Base-by-base conservation (phyloP, 2,797 vertebrate species). In the Manis crassicaudata region DNA sequence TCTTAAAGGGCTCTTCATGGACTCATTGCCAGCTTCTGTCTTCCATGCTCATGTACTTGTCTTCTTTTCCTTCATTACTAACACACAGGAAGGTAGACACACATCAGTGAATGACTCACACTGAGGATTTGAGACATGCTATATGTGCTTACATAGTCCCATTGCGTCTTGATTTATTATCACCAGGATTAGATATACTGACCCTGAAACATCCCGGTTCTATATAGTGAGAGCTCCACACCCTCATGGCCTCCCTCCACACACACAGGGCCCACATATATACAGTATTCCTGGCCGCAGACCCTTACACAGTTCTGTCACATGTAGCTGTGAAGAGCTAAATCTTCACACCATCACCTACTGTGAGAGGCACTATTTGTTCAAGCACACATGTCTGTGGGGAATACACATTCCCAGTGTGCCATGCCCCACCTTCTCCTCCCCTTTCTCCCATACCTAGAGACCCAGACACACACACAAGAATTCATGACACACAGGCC, bases 1-100 rank as follows among this genome's bases (percentile, higher is more conserved):
- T 97, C 54, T 84, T 93, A 96, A 95, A 96, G 76, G 60, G n/a
- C 37, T 88, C 81, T 95, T 92, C 81, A 77, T 73, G 10, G 56
- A 35, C n/a, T 96, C 83, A 77, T 92, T 97, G 90, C 85, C 79
- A 91, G 65, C 88, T 91, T 90, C 76, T 95, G 87, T 91, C 93
- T 93, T 62, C 52, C 73, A 85, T 90, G 73, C 37, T 93, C 50
- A 92, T 8, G 14, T 54, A 87, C 56, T 96, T 95, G 84, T 95
- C 81, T 96, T 94, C 52, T 75, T 95, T 94, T 25, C 60, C 76
- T 76, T 95, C 54, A 60, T 94, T 96, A 93, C 76, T 90, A 88
- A 75, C 63, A 43, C 7, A 7, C 37, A 85, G n/a, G 16, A 97
- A 88, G 85, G 72, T 82, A n/a, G 27, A 10, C 43, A 52, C 43